phyloP scores from a whole-genome alignment of 1,140 invertebrate species.

The Manduca sexta region DNA sequence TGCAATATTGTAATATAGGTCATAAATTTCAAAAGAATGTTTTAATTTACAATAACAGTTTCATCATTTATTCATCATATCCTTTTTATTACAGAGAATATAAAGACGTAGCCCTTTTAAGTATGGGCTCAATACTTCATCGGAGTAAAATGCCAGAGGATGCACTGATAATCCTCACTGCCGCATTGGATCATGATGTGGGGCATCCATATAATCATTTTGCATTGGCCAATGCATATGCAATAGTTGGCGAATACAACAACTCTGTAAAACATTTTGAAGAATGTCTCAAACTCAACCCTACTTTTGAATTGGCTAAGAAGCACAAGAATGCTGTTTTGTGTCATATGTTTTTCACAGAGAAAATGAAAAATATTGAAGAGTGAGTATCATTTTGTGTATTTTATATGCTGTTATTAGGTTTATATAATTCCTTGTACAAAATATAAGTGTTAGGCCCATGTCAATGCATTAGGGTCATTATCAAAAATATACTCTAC shows the following conservation, averaged over 20 bases:
- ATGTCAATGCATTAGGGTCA: no score
- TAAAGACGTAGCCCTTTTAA: slow-evolving; percentile 86
- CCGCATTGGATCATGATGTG: slow-evolving; percentile 86
- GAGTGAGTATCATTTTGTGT: slow-evolving; percentile 71
- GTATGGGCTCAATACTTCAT: slow-evolving; percentile 88
- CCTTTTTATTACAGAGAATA: slow-evolving; percentile 73
- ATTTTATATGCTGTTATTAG: no score
- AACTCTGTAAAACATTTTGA: slow-evolving; percentile 79
- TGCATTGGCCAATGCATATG: slow-evolving; percentile 85
- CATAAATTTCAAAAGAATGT: no score
- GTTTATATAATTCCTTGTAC: background rate
- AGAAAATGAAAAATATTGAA: slow-evolving; percentile 77
- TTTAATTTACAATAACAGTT: no score
- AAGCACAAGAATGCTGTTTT: slow-evolving; percentile 78
- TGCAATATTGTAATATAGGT: no score
- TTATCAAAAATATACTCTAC: no score
- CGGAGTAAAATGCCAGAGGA: slow-evolving; percentile 82
- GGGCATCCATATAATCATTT: slow-evolving; percentile 83
- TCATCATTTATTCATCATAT: background rate
- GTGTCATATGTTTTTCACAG: slow-evolving; percentile 81
- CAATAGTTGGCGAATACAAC: slow-evolving; percentile 79
- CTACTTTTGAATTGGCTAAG: slow-evolving; percentile 66
- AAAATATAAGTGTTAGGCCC: no score
- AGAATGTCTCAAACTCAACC: slow-evolving; percentile 78
- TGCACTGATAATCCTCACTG: slow-evolving; percentile 84